These are phyloP conservation scores for Dryobotodes eremita DNA, from an alignment of 2,888 invertebrate genomes.

Conservation along the genomic window DNA sequence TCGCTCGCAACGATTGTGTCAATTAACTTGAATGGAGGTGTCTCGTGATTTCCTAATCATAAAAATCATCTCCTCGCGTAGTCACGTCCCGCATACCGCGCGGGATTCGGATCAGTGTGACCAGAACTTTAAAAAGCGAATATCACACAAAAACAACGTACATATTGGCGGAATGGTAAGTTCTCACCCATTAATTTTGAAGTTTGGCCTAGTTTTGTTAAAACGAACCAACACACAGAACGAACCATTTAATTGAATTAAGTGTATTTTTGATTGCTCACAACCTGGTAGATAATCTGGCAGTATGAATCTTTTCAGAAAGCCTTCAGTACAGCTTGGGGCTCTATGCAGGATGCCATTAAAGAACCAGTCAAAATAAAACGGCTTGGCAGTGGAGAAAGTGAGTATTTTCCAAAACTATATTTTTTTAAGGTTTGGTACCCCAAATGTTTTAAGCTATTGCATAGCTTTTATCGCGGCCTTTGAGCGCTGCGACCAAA, in stretches of 20 bases:
- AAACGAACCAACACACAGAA: neutral
- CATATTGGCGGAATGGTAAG: neutral
- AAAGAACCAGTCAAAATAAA: constrained; percentile 70
- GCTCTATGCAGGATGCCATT: constrained; percentile 66
- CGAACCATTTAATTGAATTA: neutral
- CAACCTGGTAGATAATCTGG: constrained; percentile 4
- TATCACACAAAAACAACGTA: neutral
- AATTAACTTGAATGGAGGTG: neutral
- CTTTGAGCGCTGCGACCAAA: no score
- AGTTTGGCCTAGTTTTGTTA: neutral
- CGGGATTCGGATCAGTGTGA: neutral
- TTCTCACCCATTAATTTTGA: neutral
- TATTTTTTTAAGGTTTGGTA: neutral
- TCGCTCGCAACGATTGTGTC: neutral
- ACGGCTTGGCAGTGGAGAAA: constrained; percentile 63
- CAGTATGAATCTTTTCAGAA: constrained; percentile 66
- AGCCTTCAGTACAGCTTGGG: constrained; percentile 70
- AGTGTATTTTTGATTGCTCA: neutral
- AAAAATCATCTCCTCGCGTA: neutral
- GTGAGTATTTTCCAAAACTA: constrained; percentile 59
- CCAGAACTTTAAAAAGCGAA: neutral
- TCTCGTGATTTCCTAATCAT: neutral
- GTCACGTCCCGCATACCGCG: neutral
- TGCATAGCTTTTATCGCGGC: no score
- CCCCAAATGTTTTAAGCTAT: no score